Evolutionary conservation across 2,797 vertebrate genomes (phyloP), one percentile per base, ranked within the genome.

Genomic region (Muscicapa striata): DNA sequence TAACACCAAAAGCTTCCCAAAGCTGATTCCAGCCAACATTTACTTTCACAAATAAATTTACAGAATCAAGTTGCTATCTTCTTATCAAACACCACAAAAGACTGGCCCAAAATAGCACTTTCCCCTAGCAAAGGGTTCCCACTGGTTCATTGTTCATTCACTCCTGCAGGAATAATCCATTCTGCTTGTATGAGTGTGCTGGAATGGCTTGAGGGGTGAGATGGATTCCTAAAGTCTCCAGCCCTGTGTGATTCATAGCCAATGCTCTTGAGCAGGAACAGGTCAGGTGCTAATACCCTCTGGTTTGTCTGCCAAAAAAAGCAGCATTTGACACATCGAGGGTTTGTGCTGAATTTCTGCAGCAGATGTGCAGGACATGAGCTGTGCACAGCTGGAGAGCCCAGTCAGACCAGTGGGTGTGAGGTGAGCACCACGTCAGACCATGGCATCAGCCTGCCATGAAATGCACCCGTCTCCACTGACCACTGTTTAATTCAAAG

Each of bases 401-500:
- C 55, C 55, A 3, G 40, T 5, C 23, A n/a, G 41, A 46, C 2
- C 66, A 19, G 46, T 2, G 58, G 45, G 57, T 55, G 54, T 4
- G 13, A 8, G 55, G 55, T 7, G 43, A 85, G 4, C 61, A 15
- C 8, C 61, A 9, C 4, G 2, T 34, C 51, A 32, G 23, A n/a
- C 9, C 11, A 6, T 16, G 45, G 38, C 72, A 59, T 14, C 89
- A 73, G 59, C 83, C 58, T 45, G 67, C 55, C 58, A 2, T 12
- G 38, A 62, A 43, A 38, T 32, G 55, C 15, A 5, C 48, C 46
- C 49, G 22, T 46, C 67, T 46, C 18, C 61, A 36, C 67, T 40
- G 67, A 69, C 86, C 84, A 55, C 22, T 80, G 78, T 36, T 93
- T 92, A 86, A 94, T 91, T 91, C 91, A 93, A 89, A 91, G 68